Evolutionary conservation across 2,797 vertebrate genomes (phyloP).

Genomic region (Simalia tracyae): DNA sequence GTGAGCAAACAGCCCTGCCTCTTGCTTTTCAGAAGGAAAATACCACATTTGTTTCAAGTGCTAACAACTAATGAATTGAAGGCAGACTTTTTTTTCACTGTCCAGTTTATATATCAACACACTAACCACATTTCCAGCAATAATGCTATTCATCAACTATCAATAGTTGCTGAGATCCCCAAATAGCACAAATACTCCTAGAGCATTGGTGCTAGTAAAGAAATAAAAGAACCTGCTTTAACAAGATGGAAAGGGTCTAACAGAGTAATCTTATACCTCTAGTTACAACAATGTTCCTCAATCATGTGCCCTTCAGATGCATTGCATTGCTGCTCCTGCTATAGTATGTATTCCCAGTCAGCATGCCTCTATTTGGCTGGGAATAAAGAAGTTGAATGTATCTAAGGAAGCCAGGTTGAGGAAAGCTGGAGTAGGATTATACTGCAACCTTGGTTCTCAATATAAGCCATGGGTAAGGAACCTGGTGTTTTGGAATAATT

Average conservation of each 20-base stretch:
- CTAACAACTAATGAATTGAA: conserved; percentile 62
- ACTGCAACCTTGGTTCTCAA: rapidly evolving
- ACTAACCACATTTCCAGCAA: conserved; percentile 10
- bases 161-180: conserved; percentile 9
- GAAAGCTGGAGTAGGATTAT: background rate
- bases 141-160: conserved; percentile 34
- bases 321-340: background rate
- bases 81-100: conserved; percentile 22
- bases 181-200: background rate
- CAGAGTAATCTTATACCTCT: background rate
- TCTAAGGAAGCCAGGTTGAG: background rate
- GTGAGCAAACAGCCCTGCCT: background rate
- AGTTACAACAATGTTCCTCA: background rate
- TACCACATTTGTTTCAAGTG: conserved; percentile 59
- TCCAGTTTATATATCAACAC: conserved; percentile 55
- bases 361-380: background rate
- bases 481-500: background rate
- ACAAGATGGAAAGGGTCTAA: background rate
- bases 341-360: background rate
- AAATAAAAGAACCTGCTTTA: background rate
- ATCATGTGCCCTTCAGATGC: background rate
- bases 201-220: background rate
- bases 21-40: conserved; percentile 52
- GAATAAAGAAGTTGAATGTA: too few species aligned
- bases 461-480: background rate